Percentiles rank a stretch among this genome's conserved stretches.
phyloP scores from a whole-genome alignment of 2,797 vertebrate genomes.

The Hozukius guyotensis region DNA sequence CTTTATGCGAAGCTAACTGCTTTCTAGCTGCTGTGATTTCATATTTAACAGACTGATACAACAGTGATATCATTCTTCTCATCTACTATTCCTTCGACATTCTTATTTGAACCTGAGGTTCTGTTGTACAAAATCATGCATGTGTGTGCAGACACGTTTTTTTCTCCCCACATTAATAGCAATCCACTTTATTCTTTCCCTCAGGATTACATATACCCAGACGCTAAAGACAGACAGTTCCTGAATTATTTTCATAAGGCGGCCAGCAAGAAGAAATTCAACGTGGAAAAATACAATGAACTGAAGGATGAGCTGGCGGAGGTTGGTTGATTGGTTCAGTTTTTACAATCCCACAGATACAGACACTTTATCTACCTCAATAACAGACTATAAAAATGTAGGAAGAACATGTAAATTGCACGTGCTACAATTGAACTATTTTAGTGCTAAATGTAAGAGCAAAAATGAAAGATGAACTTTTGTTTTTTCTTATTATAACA shows the following conservation, averaged over 20 bases:
- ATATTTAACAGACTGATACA: background rate
- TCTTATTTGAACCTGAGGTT: background rate
- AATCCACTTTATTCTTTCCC: background rate
- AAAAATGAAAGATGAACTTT: background rate
- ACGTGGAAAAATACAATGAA: conserved; percentile 88
- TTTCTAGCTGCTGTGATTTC: background rate
- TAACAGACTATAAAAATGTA: background rate
- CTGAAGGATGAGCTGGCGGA: conserved; percentile 88
- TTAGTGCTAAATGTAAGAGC: background rate
- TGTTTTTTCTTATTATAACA: background rate
- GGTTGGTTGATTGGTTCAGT: conserved; percentile 75
- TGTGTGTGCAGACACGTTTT: background rate
- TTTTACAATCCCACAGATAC: background rate
- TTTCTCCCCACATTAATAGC: background rate
- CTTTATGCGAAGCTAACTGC: background rate
- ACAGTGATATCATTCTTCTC: background rate
- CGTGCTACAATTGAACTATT: background rate
- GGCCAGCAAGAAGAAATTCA: conserved; percentile 85
- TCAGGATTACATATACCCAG: conserved; percentile 91
- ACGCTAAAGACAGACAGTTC: conserved; percentile 87
- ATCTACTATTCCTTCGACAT: background rate
- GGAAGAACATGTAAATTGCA: background rate
- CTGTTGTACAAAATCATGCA: background rate
- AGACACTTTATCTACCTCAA: background rate
- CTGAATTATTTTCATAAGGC: conserved; percentile 90